A percentile compares a stretch with the other conserved stretches of the same genome.
phyloP scores from a whole-genome alignment of 2,888 invertebrate genomes.

The Tachina grossa region DNA sequence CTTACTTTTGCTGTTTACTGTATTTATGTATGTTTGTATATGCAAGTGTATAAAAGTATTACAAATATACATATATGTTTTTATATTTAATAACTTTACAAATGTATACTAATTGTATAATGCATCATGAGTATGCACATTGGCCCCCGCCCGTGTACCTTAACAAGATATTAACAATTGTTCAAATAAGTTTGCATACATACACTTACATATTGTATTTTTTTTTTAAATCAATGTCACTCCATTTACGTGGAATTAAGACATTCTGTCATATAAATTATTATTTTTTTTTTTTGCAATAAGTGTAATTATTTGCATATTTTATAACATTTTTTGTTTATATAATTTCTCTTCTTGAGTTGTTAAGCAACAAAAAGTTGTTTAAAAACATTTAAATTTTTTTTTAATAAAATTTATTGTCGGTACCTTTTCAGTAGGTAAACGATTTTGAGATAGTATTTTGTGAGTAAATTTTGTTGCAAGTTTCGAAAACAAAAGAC shows the following conservation, averaged over 20 bases:
- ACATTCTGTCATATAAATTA: constrained; percentile 36
- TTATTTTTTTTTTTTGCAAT: constrained; percentile 24
- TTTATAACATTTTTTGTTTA: constrained; percentile 29
- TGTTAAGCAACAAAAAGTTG: constrained; percentile 8
- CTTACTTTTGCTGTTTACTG: no score
- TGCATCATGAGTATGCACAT: constrained; percentile 21
- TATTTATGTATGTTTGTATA: neutral
- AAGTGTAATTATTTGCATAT: constrained; percentile 54
- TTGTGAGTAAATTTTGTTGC: constrained; percentile 33
- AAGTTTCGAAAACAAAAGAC: constrained; percentile 8
- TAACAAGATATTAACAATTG: constrained; percentile 10
- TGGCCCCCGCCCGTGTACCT: neutral
- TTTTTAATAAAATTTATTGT: constrained; percentile 23
- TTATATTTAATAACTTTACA: constrained; percentile 15
- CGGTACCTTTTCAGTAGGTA: constrained; percentile 48
- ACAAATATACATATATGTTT: no score
- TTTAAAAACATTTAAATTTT: neutral
- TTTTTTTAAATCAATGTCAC: constrained; percentile 64
- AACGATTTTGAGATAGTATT: constrained; percentile 5
- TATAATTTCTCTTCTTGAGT: neutral
- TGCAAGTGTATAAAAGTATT: no score
- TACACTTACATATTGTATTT: neutral
- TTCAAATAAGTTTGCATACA: constrained; percentile 8
- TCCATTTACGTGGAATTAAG: constrained; percentile 48
- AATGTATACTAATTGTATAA: constrained; percentile 41